A percentile compares a stretch with the other conserved stretches of the same genome.
phyloP scores from a whole-genome alignment of 2,113 vertebrate species.

The Oenanthe oenanthe region DNA sequence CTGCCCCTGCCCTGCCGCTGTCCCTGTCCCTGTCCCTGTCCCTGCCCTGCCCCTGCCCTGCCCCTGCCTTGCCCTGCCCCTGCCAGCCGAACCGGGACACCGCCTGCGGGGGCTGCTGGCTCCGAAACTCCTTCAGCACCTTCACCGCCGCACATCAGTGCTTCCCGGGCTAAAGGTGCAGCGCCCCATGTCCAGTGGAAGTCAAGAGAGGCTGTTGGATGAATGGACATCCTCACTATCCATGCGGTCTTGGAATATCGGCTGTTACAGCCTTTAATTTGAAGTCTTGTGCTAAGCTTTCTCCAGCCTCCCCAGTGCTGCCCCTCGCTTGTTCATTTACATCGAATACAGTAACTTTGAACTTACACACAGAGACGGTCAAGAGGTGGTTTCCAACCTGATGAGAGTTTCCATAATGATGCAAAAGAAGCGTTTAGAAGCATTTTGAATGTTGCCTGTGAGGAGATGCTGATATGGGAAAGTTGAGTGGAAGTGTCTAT shows the following conservation, averaged over 20 bases:
- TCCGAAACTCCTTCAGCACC: not conserved
- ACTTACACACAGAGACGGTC: not conserved
- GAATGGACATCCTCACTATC: rapidly evolving
- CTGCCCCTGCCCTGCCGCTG: too few species aligned
- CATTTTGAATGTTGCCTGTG: not conserved
- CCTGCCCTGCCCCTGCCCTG: too few species aligned
- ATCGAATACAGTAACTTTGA: not conserved
- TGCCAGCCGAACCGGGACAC: rapidly evolving
- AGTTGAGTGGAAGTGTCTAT: rapidly evolving
- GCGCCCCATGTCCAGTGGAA: rapidly evolving
- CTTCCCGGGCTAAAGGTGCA: not conserved
- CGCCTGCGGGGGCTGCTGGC: too few species aligned
- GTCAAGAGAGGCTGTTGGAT: not conserved
- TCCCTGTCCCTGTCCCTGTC: not conserved
- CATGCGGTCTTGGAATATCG: rapidly evolving
- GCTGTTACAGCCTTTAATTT: not conserved
- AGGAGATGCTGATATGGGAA: not conserved
- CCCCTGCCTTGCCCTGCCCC: too few species aligned
- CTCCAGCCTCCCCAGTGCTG: not conserved
- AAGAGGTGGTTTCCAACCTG: not conserved
- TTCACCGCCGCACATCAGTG: rapidly evolving
- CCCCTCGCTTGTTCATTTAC: not conserved
- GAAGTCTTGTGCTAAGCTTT: not conserved
- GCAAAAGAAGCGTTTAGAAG: not conserved
- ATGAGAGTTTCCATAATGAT: not conserved